Evolutionary conservation across 1,140 invertebrate species (phyloP), one percentile per base, ranked within the genome.

Genomic region (Drosophila prosaltans): DNA sequence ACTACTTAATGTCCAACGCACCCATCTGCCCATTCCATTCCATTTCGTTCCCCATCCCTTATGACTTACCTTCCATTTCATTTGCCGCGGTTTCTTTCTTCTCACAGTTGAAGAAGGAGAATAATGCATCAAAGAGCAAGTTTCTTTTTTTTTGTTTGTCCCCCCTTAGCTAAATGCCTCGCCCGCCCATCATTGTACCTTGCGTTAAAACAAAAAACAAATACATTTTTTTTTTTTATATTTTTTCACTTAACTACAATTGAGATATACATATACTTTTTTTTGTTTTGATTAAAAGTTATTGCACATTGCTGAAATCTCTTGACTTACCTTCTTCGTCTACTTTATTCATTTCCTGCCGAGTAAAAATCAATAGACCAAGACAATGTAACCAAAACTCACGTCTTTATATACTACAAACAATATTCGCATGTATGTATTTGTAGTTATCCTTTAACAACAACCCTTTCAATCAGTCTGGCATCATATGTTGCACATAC

Each of bases 1-100:
- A 86, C 83, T 86, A 86, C 82, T 86, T 86, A 86, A 86, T 88
- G 79, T 82, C 83, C 72, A 69, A 79, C 75, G 76, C 69, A 78
- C 60, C 81, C 69, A 51, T 41, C 21, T 43, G 7, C 45, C 26
- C 32, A 24, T 10, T 28, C 21, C 59, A 21, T 21, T 28, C 69
- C 43, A 43, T 64, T 54, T 61, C 45, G 32, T 36, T 28, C 32
- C 32, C 32, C 32, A 36, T 36, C 32, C 32, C 32, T 36, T 36
- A 36, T 36, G 6, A 2, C 32, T 36, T 36, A 36, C 4, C 32
- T 36, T 36, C 32, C 6, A 36, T 36, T 36, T 7, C 32, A 7
- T 36, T 36, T 36, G 32, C 32, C 32, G 32, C 32, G 32, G 32
- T 36, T 6, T 36, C 32, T 36, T 36, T 36, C 32, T 36, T 36